Evolutionary conservation across 2,113 vertebrate species (phyloP).

Genomic region (Platanista minor): DNA sequence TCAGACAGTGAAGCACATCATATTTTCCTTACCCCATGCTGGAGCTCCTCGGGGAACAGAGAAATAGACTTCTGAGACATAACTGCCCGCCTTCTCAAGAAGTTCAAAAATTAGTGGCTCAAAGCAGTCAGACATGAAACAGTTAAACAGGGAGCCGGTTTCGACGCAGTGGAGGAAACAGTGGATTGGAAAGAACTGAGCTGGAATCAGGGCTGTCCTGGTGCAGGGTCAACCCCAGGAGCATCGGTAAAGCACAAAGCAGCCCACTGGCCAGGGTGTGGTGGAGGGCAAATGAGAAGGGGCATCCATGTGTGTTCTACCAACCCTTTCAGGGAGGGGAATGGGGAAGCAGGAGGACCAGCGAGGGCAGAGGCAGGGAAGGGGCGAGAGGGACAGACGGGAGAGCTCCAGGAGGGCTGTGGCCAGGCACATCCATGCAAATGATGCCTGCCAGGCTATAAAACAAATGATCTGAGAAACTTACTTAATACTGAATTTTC

Average conservation of each 20-base stretch:
- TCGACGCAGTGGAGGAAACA: background rate
- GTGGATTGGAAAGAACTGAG: background rate
- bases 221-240: background rate
- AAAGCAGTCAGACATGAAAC: background rate
- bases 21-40: background rate
- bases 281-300: background rate
- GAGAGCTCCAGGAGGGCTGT: background rate
- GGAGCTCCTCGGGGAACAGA: background rate
- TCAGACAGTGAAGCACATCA: background rate
- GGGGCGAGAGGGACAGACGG: too few relatives aligned
- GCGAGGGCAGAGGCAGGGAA: background rate
- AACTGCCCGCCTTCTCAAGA: background rate
- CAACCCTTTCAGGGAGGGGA: background rate
- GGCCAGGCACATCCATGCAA: background rate
- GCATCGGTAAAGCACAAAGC: background rate
- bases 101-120: background rate
- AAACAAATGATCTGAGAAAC: constrained; percentile 42
- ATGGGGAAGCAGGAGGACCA: background rate
- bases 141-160: background rate
- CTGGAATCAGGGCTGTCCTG: background rate
- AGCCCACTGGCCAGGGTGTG: background rate
- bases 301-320: background rate
- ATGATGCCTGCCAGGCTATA: fast-evolving
- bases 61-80: background rate
- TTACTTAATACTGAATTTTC: constrained; percentile 83